Base-by-base conservation (phyloP, 37 sponge, comb jelly and placozoan genomes). In the Petrosia ficiformis region DNA sequence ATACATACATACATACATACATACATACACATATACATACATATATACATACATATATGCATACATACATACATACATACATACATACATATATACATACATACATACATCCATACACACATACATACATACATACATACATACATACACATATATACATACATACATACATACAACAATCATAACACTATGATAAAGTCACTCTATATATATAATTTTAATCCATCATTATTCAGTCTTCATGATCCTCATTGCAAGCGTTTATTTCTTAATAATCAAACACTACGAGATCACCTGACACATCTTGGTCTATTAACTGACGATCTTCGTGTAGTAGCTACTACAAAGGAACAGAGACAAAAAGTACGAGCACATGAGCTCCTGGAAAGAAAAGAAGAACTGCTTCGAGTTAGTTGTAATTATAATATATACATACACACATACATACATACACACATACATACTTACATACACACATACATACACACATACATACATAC, bases 321-420 rank as follows among this genome's bases (percentile, higher is more conserved):
- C 29, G 95, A 95, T 40, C 79, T 91, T 58, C 83, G 75, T 39
- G 92, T 95, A 6, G 89, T 95, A 37, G 86, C 94, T 14, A 73
- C 83, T 6, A 82, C 86, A 10, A 60, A 76, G 42, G 92, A 95
- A 59, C 91, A 91, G 68, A 58, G 92, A 67, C 89, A 95, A 76
- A 86, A 78, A 68, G 83, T 95, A 14, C 44, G 92, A 44, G 92
- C 95, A 35, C 95, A 95, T 77, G 95, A 95, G 67, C 65, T 95
- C 72, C 73, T 95, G 39, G 95, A 95, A 71, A 87, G 92, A 64
- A 91, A 79, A 40, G 95, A 95, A 44, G 74, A 78, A 43, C 79
- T 95, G 10, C 0, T 85, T 0, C 84, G 78, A 73, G 77, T 82
- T 39, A 44, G 3, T 39, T 34, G 21, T 19, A 54, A 39, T 54